phyloP scores from a whole-genome alignment of 2,888 invertebrate genomes.

The Steromphala cineraria region DNA sequence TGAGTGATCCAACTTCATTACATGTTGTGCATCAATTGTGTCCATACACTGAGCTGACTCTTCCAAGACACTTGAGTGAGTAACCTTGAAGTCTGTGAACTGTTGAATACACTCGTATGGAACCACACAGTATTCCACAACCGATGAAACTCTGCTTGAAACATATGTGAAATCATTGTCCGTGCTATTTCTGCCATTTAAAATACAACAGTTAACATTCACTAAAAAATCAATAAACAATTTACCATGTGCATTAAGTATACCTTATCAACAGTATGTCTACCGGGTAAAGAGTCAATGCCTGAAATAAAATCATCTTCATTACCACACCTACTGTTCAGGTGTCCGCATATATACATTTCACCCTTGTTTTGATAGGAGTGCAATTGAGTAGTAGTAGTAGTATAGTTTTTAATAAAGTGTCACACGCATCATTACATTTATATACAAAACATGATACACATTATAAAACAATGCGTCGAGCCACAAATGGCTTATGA shows the following conservation, averaged over 20 bases:
- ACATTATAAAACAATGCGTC: too few relatives aligned
- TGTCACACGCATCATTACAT: too few relatives aligned
- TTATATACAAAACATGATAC: too few relatives aligned
- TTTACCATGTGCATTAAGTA: too few relatives aligned
- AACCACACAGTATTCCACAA: neutral
- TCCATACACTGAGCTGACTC: neutral
- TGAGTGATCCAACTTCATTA: too few relatives aligned
- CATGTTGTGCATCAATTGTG: neutral
- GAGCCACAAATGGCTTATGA: too few relatives aligned
- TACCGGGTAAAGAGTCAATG: neutral
- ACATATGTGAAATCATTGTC: neutral
- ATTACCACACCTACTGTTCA: neutral
- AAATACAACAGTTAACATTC: neutral
- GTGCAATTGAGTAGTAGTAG: neutral
- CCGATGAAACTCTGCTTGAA: neutral
- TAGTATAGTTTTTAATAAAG: too few relatives aligned
- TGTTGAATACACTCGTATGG: neutral
- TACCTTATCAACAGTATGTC: neutral
- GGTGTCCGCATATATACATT: neutral
- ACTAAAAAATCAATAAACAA: neutral
- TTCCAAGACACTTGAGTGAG: neutral
- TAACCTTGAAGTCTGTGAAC: neutral
- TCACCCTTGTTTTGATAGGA: neutral
- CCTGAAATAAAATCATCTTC: neutral
- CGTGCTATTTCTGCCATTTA: neutral